A percentile compares a stretch with the other conserved stretches of the same genome.
phyloP scores from a whole-genome alignment of 2,888 invertebrate species.

The Boloria euphrosyne region DNA sequence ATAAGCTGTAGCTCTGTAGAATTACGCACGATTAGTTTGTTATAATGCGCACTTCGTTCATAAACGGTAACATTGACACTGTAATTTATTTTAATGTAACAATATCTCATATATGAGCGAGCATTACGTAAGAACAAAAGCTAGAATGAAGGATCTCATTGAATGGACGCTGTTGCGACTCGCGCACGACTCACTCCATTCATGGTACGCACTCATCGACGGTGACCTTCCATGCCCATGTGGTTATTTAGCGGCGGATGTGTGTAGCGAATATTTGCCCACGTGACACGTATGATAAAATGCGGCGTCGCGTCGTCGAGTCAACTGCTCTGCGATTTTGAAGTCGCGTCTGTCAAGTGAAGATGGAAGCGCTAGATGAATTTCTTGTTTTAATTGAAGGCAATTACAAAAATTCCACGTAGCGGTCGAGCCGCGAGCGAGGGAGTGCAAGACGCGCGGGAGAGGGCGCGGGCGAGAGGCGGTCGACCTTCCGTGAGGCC shows the following conservation, averaged over 20 bases:
- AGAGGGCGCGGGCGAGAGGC: constrained; percentile 42
- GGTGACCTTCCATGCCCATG: constrained; percentile 46
- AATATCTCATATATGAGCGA: constrained; percentile 46
- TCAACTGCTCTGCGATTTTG: constrained; percentile 22
- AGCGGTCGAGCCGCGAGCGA: constrained; percentile 62
- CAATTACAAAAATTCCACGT: constrained; percentile 80
- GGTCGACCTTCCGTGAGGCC: constrained; percentile 81
- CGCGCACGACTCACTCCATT: constrained; percentile 59
- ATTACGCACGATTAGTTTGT: background rate
- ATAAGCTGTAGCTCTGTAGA: background rate
- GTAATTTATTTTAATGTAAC: constrained; percentile 31
- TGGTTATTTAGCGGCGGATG: constrained; percentile 52
- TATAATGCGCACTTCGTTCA: constrained; percentile 1
- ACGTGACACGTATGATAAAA: constrained; percentile 22
- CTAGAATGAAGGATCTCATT: constrained; percentile 64
- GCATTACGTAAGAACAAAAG: constrained; percentile 62
- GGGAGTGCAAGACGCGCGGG: constrained; percentile 46
- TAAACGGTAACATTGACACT: constrained; percentile 23
- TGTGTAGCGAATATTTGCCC: constrained; percentile 46
- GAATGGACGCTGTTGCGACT: constrained; percentile 60
- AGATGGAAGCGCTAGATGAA: constrained; percentile 53
- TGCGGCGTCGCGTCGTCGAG: constrained; percentile 25
- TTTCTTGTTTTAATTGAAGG: constrained; percentile 75
- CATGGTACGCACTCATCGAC: constrained; percentile 60
- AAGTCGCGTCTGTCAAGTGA: constrained; percentile 42